phyloP scores from a whole-genome alignment of 1,140 invertebrate species.

The Reticulitermes speratus region DNA sequence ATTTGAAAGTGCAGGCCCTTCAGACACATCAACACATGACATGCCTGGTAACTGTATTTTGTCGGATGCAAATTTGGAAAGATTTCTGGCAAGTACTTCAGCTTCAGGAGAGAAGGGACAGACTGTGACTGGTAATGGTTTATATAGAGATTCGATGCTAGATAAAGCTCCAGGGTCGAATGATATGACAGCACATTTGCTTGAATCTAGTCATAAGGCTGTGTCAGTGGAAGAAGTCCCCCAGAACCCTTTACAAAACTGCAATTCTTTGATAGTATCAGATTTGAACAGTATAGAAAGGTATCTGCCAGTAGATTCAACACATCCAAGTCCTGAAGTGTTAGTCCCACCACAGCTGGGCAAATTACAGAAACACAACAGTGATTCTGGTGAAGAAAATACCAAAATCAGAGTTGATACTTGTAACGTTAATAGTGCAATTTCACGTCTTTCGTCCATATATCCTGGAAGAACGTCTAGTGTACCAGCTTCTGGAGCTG shows the following conservation, averaged over 20 bases:
- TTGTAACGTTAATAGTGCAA: too few relatives aligned
- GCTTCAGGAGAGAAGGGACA: neutral
- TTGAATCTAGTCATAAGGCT: neutral
- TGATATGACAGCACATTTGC: neutral
- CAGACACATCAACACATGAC: neutral
- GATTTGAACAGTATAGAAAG: neutral
- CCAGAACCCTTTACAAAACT: neutral
- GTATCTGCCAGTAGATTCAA: neutral
- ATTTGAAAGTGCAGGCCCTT: neutral
- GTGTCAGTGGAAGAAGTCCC: neutral
- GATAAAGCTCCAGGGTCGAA: neutral
- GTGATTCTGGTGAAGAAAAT: too few relatives aligned
- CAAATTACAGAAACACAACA: too few relatives aligned
- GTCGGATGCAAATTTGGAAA: neutral
- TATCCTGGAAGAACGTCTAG: too few relatives aligned
- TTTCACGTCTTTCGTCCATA: too few relatives aligned
- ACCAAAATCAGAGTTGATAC: too few relatives aligned
- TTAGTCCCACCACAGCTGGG: neutral
- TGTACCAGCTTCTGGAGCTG: too few relatives aligned
- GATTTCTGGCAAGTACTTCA: too few relatives aligned
- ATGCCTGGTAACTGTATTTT: neutral
- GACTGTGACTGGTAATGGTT: neutral
- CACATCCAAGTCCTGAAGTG: neutral
- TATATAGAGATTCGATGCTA: neutral
- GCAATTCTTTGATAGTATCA: neutral